phyloP scores from a whole-genome alignment of 2,797 vertebrate genomes.

The Spea hammondii region DNA sequence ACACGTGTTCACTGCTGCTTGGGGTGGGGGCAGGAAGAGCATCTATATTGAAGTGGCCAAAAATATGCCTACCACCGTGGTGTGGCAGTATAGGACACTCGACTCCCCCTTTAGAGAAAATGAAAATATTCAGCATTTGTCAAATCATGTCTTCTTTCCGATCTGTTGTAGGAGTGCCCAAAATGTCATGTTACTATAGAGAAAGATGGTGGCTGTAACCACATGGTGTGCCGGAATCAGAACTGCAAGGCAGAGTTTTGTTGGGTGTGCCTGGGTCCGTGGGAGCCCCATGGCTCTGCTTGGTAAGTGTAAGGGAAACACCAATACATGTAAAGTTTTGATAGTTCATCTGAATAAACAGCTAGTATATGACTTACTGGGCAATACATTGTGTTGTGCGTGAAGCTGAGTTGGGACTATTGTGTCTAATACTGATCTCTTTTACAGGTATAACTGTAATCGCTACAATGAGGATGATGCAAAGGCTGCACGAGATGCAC shows the following conservation, averaged over 20 bases:
- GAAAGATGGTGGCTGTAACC: slow-evolving; percentile 98
- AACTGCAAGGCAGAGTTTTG: slow-evolving; percentile 99
- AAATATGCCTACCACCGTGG: too few relatives aligned
- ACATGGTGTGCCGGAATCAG: slow-evolving; percentile 99
- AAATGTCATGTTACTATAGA: slow-evolving; percentile 99
- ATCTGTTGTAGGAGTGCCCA: slow-evolving; percentile 85
- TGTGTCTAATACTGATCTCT: slow-evolving; percentile 41
- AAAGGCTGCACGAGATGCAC: slow-evolving; percentile 97
- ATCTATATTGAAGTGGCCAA: too few relatives aligned
- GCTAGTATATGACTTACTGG: too few relatives aligned
- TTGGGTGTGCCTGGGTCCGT: slow-evolving; percentile 98
- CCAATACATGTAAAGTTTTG: not conserved
- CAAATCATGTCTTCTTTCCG: not conserved
- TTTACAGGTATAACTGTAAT: slow-evolving; percentile 97
- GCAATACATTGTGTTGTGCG: too few relatives aligned
- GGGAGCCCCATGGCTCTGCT: slow-evolving; percentile 98
- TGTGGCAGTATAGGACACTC: too few relatives aligned
- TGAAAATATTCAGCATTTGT: not conserved
- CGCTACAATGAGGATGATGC: slow-evolving; percentile 99
- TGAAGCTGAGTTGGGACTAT: slow-evolving; percentile 13
- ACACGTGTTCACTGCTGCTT: too few relatives aligned
- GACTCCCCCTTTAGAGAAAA: too few relatives aligned
- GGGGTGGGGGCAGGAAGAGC: too few relatives aligned
- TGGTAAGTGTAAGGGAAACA: slow-evolving; percentile 77
- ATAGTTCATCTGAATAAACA: too few relatives aligned